A percentile compares a stretch with the other conserved stretches of the same genome.
phyloP scores from a whole-genome alignment of 2,797 vertebrate species.

The Pantherophis vulpinus region DNA sequence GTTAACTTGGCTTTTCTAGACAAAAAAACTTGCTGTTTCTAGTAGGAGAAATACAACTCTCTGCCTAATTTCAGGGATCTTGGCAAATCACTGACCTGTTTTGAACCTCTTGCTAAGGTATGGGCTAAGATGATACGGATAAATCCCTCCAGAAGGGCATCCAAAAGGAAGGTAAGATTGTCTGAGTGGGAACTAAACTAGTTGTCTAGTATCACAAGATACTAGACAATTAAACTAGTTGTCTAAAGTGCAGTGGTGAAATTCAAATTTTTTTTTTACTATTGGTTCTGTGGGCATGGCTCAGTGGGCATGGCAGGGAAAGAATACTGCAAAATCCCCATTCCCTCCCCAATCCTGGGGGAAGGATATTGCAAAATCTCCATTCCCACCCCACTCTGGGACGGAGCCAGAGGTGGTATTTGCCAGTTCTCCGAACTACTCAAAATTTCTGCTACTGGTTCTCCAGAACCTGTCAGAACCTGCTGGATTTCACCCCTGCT shows the following conservation, averaged over 20 bases:
- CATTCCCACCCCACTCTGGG: too few species aligned
- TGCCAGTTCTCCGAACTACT: too few species aligned
- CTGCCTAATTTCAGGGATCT: neutral
- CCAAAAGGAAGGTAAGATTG: neutral
- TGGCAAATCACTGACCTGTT: neutral
- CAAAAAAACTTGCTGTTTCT: neutral
- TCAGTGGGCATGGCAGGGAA: too few species aligned
- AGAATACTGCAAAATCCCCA: too few species aligned
- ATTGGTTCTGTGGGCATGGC: too few species aligned
- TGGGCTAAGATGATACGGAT: neutral
- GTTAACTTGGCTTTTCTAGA: neutral
- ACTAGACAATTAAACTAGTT: neutral
- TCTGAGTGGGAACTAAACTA: neutral
- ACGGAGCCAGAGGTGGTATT: too few species aligned
- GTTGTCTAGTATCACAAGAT: neutral
- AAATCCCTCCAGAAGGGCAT: neutral
- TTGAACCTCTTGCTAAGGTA: neutral
- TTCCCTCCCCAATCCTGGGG: too few species aligned
- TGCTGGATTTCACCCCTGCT: neutral
- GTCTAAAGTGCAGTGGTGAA: neutral
- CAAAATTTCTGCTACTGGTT: too few species aligned
- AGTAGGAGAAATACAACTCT: neutral
- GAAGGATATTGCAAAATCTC: too few species aligned
- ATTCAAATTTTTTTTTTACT: too few species aligned
- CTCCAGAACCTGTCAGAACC: too few species aligned